phyloP scores from a whole-genome alignment of 2,888 invertebrate genomes.

The Operophtera brumata region DNA sequence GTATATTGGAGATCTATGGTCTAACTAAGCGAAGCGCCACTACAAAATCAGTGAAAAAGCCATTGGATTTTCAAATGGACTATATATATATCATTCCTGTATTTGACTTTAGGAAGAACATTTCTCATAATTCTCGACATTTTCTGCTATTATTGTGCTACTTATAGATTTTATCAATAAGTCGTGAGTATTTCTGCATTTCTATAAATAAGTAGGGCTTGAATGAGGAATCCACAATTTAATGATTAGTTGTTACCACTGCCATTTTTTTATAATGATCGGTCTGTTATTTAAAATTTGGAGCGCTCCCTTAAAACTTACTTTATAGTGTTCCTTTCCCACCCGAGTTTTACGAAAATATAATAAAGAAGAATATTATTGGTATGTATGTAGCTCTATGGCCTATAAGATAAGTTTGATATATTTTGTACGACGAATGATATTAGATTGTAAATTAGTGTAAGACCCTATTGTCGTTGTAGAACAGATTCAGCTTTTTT shows the following conservation, averaged over 20 bases:
- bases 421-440: conserved; percentile 37
- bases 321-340: conserved; percentile 33
- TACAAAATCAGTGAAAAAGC: conserved; percentile 19
- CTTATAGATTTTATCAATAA: not conserved
- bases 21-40: conserved; percentile 32
- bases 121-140: not conserved
- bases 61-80: conserved; percentile 5
- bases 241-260: not conserved
- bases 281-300: not conserved
- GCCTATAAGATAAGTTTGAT: conserved; percentile 39
- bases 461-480: conserved; percentile 4
- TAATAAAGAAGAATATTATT: conserved; percentile 3
- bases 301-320: not conserved
- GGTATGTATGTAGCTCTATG: conserved; percentile 25
- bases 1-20: too few relatives aligned
- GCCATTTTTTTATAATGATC: not conserved
- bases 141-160: conserved; percentile 7
- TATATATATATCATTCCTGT: conserved; percentile 25
- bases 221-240: not conserved
- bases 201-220: conserved; percentile 1
- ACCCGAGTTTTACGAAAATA: conserved; percentile 36
- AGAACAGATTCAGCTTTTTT: conserved; percentile 8
- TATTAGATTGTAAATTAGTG: conserved; percentile 22
- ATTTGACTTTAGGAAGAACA: conserved; percentile 5
- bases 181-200: conserved; percentile 3